Evolutionary conservation across 2,888 invertebrate species (phyloP).

Genomic region (Ichneumoninae sp.): DNA sequence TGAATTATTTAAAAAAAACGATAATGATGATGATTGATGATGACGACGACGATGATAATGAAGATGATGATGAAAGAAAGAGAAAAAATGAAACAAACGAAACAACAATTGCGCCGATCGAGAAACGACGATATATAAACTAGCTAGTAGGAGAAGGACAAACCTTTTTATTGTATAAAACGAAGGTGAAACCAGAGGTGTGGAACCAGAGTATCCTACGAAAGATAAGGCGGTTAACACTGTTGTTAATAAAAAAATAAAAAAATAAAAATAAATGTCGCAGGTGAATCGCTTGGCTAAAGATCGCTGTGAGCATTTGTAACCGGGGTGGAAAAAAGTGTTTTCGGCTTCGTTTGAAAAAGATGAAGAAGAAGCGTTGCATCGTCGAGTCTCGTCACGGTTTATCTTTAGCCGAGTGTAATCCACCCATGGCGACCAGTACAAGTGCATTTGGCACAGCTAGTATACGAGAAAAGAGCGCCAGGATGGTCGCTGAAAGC

Average conservation of each 20-base stretch:
- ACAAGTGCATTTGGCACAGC: slow-evolving; percentile 84
- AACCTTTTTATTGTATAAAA: slow-evolving; percentile 82
- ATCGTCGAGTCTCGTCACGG: slow-evolving; percentile 33
- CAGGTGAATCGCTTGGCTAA: slow-evolving; percentile 78
- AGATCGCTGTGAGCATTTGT: slow-evolving; percentile 69
- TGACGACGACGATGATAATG: slow-evolving; percentile 41
- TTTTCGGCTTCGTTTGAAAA: not conserved
- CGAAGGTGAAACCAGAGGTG: slow-evolving; percentile 53
- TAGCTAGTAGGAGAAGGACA: slow-evolving; percentile 71
- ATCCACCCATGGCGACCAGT: slow-evolving; percentile 81
- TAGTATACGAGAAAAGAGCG: slow-evolving; percentile 83
- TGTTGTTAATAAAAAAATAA: slow-evolving; percentile 80
- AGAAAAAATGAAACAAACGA: slow-evolving; percentile 56
- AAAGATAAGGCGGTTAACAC: slow-evolving; percentile 81
- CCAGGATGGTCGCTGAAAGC: slow-evolving; percentile 76
- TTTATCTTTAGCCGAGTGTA: slow-evolving; percentile 74
- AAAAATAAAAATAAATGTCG: slow-evolving; percentile 75
- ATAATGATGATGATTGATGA: not conserved
- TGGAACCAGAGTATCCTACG: slow-evolving; percentile 75
- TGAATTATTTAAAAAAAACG: slow-evolving; percentile 14
- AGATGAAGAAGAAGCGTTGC: slow-evolving; percentile 16
- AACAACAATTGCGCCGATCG: slow-evolving; percentile 66
- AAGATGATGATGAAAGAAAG: slow-evolving; percentile 48
- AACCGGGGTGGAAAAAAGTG: not conserved
- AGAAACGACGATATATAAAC: slow-evolving; percentile 67